Evolutionary conservation across 1,140 invertebrate species (phyloP).

Genomic region (Ips typographus): DNA sequence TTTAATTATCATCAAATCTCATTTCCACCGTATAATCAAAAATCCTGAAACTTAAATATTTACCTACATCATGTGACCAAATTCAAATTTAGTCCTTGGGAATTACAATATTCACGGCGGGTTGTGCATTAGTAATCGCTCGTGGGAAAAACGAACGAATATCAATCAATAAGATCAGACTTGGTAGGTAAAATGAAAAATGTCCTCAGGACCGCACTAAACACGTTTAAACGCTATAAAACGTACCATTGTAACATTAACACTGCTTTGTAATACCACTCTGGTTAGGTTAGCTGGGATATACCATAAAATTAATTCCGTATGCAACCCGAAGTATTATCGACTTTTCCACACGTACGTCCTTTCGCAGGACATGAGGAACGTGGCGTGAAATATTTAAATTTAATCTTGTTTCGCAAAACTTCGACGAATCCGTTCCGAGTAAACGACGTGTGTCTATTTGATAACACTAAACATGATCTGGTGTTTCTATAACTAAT

Average conservation of each 20-base stretch:
- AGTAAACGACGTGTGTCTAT: too few relatives aligned
- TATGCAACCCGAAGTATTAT: constrained; percentile 5
- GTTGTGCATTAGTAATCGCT: constrained; percentile 9
- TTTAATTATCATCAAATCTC: too few relatives aligned
- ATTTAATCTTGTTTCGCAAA: not conserved
- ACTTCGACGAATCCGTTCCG: too few relatives aligned
- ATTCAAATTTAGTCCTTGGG: constrained; percentile 1
- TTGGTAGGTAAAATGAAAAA: not conserved
- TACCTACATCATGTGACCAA: not conserved
- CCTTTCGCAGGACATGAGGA: constrained; percentile 13
- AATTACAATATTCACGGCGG: constrained; percentile 10
- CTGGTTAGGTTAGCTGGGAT: not conserved
- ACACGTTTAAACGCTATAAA: not conserved
- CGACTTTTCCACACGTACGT: constrained; percentile 19
- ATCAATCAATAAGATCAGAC: constrained; percentile 10
- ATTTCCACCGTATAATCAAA: too few relatives aligned
- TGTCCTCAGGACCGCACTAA: not conserved
- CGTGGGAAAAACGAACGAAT: constrained; percentile 5
- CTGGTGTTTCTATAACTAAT: too few relatives aligned
- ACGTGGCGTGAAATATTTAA: constrained; percentile 7
- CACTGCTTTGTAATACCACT: not conserved
- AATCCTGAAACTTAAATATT: not conserved
- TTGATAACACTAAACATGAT: too few relatives aligned
- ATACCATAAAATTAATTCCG: constrained; percentile 1
- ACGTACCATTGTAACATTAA: not conserved